Percentiles rank a stretch among this genome's conserved stretches.
phyloP scores from a whole-genome alignment of 2,113 vertebrate genomes.

The Phodopus roborovskii region DNA sequence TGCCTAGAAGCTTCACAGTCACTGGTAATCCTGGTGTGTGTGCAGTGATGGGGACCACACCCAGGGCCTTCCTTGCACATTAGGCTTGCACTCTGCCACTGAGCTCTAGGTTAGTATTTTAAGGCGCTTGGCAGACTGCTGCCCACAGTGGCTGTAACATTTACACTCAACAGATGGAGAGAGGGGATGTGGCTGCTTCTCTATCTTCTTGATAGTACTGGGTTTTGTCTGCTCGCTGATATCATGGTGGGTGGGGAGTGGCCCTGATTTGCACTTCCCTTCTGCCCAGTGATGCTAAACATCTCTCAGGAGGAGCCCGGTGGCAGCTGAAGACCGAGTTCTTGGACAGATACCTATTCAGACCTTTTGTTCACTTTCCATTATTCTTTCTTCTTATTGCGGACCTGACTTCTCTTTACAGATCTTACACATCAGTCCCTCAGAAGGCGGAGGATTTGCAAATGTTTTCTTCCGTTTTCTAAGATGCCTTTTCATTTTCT shows the following conservation, averaged over 20 bases:
- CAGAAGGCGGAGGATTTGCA: background rate
- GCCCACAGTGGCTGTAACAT: background rate
- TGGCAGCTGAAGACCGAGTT: background rate
- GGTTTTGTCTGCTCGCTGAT: background rate
- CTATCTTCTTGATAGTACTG: background rate
- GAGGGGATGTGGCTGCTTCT: background rate
- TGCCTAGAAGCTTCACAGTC: background rate
- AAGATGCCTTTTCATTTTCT: slow-evolving; percentile 17
- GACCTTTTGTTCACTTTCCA: background rate
- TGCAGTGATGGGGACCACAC: background rate
- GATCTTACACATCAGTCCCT: background rate
- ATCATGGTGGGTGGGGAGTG: background rate
- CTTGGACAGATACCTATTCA: background rate
- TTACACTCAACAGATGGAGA: background rate
- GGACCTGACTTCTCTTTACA: background rate
- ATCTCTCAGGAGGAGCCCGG: too few species aligned
- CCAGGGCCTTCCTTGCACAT: background rate
- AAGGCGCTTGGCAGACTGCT: background rate
- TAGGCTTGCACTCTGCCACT: background rate
- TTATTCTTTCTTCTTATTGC: background rate
- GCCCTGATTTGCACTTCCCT: background rate
- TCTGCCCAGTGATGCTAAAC: background rate
- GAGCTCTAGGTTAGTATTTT: background rate
- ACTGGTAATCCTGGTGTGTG: background rate
- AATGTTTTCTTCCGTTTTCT: background rate